Evolutionary conservation across 2,113 vertebrate species (phyloP).

Genomic region (Coryphaenoides rupestris): DNA sequence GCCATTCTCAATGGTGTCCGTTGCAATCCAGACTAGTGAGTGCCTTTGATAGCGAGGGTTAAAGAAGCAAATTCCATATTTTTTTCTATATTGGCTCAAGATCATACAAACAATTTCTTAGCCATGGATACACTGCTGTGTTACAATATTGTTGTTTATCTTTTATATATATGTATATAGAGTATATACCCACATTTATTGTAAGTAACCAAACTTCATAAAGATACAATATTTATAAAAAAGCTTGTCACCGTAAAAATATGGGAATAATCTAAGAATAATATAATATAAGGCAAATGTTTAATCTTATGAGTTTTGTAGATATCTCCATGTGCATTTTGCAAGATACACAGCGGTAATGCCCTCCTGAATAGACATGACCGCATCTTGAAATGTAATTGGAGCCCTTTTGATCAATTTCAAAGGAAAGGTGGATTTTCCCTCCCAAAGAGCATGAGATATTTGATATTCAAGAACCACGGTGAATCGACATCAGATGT

Average conservation of each 20-base stretch:
- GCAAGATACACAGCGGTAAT: background rate
- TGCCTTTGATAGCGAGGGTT: background rate
- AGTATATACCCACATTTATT: too few relatives aligned
- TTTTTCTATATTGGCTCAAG: too few relatives aligned
- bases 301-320: background rate
- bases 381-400: conserved; percentile 12
- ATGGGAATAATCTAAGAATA: too few relatives aligned
- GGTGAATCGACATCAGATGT: conserved; percentile 56
- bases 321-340: conserved; percentile 18
- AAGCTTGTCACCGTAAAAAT: too few relatives aligned
- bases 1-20: conserved; percentile 23
- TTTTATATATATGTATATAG: background rate
- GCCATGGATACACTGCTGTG: background rate
- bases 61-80: too few relatives aligned
- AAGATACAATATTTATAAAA: too few relatives aligned
- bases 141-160: background rate
- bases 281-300: background rate
- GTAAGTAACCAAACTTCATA: too few relatives aligned
- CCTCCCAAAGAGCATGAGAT: conserved; percentile 18
- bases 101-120: too few relatives aligned
- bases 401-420: conserved; percentile 21
- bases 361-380: too few relatives aligned
- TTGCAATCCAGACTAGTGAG: conserved; percentile 30
- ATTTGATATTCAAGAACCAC: conserved; percentile 34
- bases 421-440: conserved; percentile 38